Evolutionary conservation across 2,797 vertebrate species (phyloP).

Genomic region (Siniperca scherzeri): DNA sequence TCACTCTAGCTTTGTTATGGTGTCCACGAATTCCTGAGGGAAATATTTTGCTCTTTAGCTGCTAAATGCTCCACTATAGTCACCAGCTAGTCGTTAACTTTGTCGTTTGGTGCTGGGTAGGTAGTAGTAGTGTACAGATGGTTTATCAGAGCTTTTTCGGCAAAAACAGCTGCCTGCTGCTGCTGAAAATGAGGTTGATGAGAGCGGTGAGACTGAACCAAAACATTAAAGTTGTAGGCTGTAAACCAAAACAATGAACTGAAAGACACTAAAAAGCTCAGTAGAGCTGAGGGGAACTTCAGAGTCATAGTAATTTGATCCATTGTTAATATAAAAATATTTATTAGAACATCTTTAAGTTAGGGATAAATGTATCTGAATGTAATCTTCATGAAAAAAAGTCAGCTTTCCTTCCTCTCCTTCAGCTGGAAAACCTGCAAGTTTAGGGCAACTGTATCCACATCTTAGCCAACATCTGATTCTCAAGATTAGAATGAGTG

Average conservation of each 20-base stretch:
- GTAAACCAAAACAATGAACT: neutral
- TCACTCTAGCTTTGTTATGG: too few species aligned
- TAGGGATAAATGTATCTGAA: neutral
- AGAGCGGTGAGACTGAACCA: neutral
- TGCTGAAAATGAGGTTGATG: neutral
- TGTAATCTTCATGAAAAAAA: neutral
- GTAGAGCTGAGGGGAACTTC: too few species aligned
- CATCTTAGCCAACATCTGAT: neutral
- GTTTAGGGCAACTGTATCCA: neutral
- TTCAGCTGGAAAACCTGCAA: neutral
- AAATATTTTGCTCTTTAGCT: too few species aligned
- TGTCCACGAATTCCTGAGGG: too few species aligned
- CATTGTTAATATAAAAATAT: too few species aligned
- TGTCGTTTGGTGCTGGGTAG: neutral
- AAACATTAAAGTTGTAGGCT: neutral
- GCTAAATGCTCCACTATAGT: neutral
- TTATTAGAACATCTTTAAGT: neutral
- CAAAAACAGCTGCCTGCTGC: neutral
- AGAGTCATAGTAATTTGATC: too few species aligned
- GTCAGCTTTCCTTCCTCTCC: neutral
- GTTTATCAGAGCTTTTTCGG: neutral
- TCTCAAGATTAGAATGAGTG: neutral
- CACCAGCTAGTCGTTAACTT: neutral
- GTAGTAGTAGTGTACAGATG: too few species aligned
- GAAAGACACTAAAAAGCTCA: neutral